These are phyloP conservation scores for Mimumesa dahlbomi DNA, from an alignment of 2,888 invertebrate genomes.

Conservation along the genomic window DNA sequence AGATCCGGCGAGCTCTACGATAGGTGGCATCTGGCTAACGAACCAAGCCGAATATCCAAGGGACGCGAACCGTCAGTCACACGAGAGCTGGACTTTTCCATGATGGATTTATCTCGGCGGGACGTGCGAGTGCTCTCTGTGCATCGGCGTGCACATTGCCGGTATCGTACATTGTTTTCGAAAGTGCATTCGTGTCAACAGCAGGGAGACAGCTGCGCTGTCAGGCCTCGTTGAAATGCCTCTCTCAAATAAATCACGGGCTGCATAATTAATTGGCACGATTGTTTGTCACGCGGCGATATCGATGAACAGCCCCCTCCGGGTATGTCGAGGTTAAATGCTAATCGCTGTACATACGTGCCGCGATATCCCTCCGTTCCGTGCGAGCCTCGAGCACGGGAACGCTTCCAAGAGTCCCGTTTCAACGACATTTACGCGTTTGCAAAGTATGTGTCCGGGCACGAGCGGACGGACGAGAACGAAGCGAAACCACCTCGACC, in stretches of 20 bases:
- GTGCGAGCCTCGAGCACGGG: too few species aligned
- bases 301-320: constrained; percentile 59
- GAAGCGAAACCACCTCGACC: too few species aligned
- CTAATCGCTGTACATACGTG: constrained; percentile 31
- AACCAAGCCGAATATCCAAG: too few species aligned
- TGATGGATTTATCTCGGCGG: neutral
- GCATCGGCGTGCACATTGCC: too few species aligned
- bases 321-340: constrained; percentile 34
- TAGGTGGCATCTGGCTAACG: too few species aligned
- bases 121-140: neutral
- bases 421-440: too few species aligned
- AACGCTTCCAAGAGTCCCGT: too few species aligned
- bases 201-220: constrained; percentile 42
- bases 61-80: too few species aligned
- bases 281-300: constrained; percentile 63
- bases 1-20: too few species aligned
- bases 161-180: constrained; percentile 34
- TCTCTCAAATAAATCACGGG: constrained; percentile 64
- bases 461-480: too few species aligned
- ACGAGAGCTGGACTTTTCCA: neutral
- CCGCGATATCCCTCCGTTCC: too few species aligned
- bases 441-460: too few species aligned
- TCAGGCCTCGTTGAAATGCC: constrained; percentile 47
- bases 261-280: constrained; percentile 67
- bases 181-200: constrained; percentile 40